Percentiles rank a stretch among this genome's conserved stretches.
Evolutionary conservation across 2,797 vertebrate species (phyloP).

Genomic region (Falco peregrinus): DNA sequence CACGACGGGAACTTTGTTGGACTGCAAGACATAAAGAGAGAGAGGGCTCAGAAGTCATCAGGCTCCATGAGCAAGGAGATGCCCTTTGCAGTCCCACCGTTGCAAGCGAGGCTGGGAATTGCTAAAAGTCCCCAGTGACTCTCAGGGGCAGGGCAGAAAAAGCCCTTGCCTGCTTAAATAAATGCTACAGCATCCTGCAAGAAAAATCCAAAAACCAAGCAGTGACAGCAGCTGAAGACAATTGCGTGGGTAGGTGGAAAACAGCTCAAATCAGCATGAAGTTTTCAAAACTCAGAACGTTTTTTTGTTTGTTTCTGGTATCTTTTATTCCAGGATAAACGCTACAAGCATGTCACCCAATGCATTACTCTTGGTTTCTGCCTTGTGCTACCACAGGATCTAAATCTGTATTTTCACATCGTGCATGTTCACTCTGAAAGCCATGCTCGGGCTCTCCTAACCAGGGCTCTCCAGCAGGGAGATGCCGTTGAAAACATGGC

Average conservation of each 20-base stretch:
- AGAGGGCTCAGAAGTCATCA: background rate
- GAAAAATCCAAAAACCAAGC: background rate
- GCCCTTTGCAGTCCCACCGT: background rate
- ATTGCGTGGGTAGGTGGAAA: background rate
- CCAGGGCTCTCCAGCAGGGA: background rate
- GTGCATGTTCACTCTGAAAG: background rate
- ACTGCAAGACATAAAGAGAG: slow-evolving; percentile 80
- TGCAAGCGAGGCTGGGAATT: background rate
- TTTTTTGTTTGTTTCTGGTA: background rate
- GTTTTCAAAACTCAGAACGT: background rate
- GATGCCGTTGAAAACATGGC: background rate
- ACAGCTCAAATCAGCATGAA: background rate
- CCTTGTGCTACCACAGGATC: background rate
- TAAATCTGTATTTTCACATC: background rate
- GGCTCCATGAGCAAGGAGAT: background rate
- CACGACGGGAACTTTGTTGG: slow-evolving; percentile 95
- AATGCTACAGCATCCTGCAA: background rate
- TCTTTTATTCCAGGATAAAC: background rate
- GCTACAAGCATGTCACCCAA: background rate
- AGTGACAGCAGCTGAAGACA: background rate
- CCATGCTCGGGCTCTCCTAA: background rate
- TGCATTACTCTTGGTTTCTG: background rate
- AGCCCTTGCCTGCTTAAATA: background rate
- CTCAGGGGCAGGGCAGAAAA: background rate
- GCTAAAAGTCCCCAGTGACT: background rate